Evolutionary conservation across 2,113 vertebrate species (phyloP).

Genomic region (Formicarius rufipectus): DNA sequence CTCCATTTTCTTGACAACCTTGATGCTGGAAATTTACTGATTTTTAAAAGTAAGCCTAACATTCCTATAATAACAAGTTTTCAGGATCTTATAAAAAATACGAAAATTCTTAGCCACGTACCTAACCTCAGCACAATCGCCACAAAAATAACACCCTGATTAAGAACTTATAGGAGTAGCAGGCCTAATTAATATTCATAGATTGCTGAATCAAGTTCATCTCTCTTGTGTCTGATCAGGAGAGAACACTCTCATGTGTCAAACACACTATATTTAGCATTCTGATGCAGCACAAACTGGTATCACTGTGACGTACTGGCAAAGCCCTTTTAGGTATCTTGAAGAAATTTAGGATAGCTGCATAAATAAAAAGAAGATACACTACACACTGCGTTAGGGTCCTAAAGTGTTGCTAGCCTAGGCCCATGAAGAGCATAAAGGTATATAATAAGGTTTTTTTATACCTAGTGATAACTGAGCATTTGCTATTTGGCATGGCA

Average conservation of each 20-base stretch:
- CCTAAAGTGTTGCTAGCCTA: not conserved
- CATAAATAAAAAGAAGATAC: not conserved
- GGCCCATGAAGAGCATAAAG: fast-evolving
- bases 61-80: not conserved
- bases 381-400: not conserved
- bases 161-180: not conserved
- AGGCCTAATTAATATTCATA: not conserved
- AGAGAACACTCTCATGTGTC: not conserved
- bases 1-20: not conserved
- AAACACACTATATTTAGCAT: not conserved
- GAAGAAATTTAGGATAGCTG: not conserved
- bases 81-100: not conserved
- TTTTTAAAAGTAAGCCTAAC: not conserved
- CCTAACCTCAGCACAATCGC: not conserved
- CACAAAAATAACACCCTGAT: not conserved
- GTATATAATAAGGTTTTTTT: not conserved
- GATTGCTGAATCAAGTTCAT: not conserved
- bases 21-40: not conserved
- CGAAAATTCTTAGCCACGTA: not conserved
- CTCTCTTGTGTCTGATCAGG: not conserved
- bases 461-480: not conserved
- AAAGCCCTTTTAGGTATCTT: not conserved
- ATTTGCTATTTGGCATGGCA: not conserved
- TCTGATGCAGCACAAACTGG: not conserved
- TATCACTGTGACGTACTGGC: not conserved